Percentiles rank a stretch among this genome's conserved stretches.
These are phyloP conservation scores for Stegodyphus dumicola DNA, from an alignment of 1,140 invertebrate species.

Conservation along the genomic window DNA sequence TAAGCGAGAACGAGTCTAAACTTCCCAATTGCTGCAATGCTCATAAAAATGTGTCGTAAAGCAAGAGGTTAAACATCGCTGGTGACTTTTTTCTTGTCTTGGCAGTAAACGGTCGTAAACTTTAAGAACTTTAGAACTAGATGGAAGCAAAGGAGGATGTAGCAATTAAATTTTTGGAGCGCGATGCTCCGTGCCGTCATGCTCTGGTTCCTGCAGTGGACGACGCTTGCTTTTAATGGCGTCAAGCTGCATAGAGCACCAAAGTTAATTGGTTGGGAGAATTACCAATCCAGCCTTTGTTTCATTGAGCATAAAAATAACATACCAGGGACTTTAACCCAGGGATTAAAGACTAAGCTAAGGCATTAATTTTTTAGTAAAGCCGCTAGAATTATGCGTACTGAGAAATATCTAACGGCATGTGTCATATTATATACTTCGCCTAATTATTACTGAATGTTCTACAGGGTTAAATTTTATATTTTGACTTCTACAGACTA, in stretches of 20 bases:
- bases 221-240: slow-evolving; percentile 12
- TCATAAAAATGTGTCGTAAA: slow-evolving; percentile 25
- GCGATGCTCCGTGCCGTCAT: not conserved
- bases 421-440: too few species aligned
- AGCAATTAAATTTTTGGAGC: slow-evolving; percentile 24
- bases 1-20: not conserved
- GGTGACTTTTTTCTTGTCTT: slow-evolving; percentile 6
- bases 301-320: not conserved
- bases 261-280: not conserved
- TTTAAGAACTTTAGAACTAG: slow-evolving; percentile 2
- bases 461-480: too few species aligned
- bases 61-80: slow-evolving; percentile 17
- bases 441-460: too few species aligned
- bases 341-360: too few species aligned
- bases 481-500: too few species aligned
- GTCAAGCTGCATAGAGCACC: not conserved
- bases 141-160: not conserved
- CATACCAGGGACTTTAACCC: too few species aligned
- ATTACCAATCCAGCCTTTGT: not conserved
- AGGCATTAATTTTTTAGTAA: too few species aligned
- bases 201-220: slow-evolving; percentile 1
- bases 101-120: slow-evolving; percentile 18
- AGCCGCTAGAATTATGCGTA: too few species aligned
- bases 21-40: not conserved
- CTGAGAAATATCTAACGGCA: too few species aligned